Evolutionary conservation across 2,113 vertebrate genomes (phyloP).

Genomic region (Cygnus buccinator): DNA sequence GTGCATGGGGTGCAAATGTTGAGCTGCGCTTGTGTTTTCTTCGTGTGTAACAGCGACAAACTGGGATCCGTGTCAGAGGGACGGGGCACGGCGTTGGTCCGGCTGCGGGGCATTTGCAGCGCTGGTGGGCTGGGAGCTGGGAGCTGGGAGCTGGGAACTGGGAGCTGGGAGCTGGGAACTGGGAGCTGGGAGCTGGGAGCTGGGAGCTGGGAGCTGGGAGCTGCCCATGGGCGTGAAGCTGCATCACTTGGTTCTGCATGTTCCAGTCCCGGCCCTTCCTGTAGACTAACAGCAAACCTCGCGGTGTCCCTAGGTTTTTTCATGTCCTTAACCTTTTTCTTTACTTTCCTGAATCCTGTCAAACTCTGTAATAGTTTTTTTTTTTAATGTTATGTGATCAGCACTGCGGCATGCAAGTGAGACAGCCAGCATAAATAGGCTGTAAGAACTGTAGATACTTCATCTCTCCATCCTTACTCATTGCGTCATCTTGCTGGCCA

Average conservation of each 20-base stretch:
- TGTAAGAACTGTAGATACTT: accelerated
- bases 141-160: too few species aligned
- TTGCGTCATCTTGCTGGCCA: background rate
- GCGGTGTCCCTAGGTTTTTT: accelerated
- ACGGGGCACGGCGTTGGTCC: accelerated
- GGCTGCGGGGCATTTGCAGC: background rate
- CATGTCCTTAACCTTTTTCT: accelerated
- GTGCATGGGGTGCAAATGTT: background rate
- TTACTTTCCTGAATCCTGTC: background rate
- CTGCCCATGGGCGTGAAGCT: accelerated
- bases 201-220: too few species aligned
- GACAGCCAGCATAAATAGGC: accelerated
- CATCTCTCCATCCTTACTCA: background rate
- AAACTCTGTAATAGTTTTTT: too few species aligned
- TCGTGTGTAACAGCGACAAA: accelerated
- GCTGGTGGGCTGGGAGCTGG: background rate
- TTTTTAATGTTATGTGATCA: background rate
- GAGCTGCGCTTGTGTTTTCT: background rate
- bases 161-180: too few species aligned
- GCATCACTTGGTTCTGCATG: accelerated
- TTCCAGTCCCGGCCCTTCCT: background rate
- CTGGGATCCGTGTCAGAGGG: background rate
- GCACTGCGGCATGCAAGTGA: accelerated
- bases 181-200: too few species aligned
- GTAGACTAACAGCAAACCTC: background rate